These are phyloP conservation scores for Diuraphis noxia DNA, from an alignment of 1,140 invertebrate genomes.

Conservation along the genomic window DNA sequence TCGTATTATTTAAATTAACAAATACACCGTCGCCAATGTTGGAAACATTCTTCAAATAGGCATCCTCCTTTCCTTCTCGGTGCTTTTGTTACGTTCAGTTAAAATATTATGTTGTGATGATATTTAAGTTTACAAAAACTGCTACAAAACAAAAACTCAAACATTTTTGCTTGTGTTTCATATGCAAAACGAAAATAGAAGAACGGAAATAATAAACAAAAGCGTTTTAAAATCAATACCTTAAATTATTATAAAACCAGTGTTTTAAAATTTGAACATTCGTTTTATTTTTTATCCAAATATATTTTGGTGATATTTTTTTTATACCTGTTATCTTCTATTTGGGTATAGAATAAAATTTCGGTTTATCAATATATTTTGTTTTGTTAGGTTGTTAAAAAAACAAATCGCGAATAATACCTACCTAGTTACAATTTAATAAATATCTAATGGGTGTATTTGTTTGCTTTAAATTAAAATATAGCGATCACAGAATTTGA, in stretches of 20 bases:
- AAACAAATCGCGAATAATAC: not conserved
- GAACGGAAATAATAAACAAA: not conserved
- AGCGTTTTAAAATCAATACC: not conserved
- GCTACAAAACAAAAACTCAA: not conserved
- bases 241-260: not conserved
- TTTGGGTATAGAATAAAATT: not conserved
- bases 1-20: conserved; percentile 54
- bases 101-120: not conserved
- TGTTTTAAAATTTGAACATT: not conserved
- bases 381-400: not conserved
- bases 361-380: not conserved
- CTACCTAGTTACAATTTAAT: not conserved
- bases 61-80: not conserved
- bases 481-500: not conserved
- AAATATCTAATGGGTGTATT: not conserved
- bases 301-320: not conserved
- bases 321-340: not conserved
- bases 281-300: not conserved
- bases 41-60: conserved; percentile 36
- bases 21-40: conserved; percentile 36
- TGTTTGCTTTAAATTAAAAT: not conserved
- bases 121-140: not conserved
- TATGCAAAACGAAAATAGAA: not conserved
- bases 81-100: not conserved
- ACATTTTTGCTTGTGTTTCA: not conserved